Percentiles rank a stretch among this genome's conserved stretches.
phyloP scores from a whole-genome alignment of 1,140 invertebrate species.

The Drosophila bocki region DNA sequence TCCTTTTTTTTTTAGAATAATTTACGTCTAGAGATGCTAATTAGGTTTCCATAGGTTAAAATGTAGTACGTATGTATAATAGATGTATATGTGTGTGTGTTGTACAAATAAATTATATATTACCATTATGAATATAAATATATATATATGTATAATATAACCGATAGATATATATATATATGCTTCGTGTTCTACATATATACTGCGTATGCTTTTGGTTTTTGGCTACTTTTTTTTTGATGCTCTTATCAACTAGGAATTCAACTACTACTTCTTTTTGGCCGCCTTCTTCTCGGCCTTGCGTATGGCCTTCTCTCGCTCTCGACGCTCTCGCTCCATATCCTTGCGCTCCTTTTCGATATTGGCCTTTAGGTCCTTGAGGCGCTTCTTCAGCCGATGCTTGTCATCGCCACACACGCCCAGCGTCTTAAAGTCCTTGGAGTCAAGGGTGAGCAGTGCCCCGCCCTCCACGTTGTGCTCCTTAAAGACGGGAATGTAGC shows the following conservation, averaged over 20 bases:
- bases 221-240: constrained; percentile 70
- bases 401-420: constrained; percentile 93
- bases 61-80: constrained; percentile 74
- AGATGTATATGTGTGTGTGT: constrained; percentile 52
- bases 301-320: constrained; percentile 90
- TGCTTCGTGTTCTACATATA: constrained; percentile 57
- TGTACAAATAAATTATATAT: constrained; percentile 72
- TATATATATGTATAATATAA: constrained; percentile 60
- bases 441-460: constrained; percentile 92
- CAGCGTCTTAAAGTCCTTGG: constrained; percentile 94
- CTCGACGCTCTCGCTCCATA: constrained; percentile 90
- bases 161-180: constrained; percentile 35
- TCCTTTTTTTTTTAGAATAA: constrained; percentile 36
- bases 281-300: constrained; percentile 93
- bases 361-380: constrained; percentile 93
- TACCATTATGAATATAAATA: constrained; percentile 53
- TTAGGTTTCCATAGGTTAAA: constrained; percentile 74
- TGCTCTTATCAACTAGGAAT: constrained; percentile 71
- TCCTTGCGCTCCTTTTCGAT: constrained; percentile 92
- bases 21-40: constrained; percentile 65
- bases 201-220: constrained; percentile 76
- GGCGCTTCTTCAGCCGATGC: constrained; percentile 92
- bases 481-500: constrained; percentile 93
- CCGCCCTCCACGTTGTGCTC: constrained; percentile 94
- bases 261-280: constrained; percentile 88